These are phyloP conservation scores for Saguinus imperator DNA, from an alignment of 2,113 vertebrate species.

Conservation along the genomic window DNA sequence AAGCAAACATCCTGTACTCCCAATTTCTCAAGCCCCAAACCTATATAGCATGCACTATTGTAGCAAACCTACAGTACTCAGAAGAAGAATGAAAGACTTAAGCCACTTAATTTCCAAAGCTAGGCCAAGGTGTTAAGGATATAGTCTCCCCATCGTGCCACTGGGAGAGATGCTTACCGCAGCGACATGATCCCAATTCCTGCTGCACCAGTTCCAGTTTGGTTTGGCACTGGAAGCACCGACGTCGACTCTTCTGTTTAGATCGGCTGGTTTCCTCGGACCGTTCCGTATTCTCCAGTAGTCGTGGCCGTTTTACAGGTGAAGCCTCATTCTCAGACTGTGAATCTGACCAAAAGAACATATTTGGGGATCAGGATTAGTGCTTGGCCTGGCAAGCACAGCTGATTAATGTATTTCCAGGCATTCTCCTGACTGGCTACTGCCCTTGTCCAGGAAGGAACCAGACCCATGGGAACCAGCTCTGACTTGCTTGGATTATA, in stretches of 20 bases:
- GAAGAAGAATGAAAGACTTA: not conserved
- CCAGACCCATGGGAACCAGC: not conserved
- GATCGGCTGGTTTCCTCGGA: slow-evolving; percentile 89
- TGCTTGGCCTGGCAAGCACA: not conserved
- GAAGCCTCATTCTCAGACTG: slow-evolving; percentile 94
- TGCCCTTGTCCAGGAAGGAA: not conserved
- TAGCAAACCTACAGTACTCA: not conserved
- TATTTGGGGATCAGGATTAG: slow-evolving; percentile 77
- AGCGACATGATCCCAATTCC: slow-evolving; percentile 98
- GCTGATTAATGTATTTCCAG: not conserved
- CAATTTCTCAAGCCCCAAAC: not conserved
- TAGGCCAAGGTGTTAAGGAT: not conserved
- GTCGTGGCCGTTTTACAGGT: slow-evolving; percentile 93
- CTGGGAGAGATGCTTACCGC: slow-evolving; percentile 86
- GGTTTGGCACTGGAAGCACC: slow-evolving; percentile 99
- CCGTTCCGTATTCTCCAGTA: slow-evolving; percentile 87
- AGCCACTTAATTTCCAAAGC: not conserved
- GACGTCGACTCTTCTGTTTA: slow-evolving; percentile 97
- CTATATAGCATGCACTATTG: not conserved
- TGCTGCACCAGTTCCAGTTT: slow-evolving; percentile 99
- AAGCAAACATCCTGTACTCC: too few relatives aligned
- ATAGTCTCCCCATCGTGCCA: not conserved
- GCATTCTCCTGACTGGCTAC: not conserved
- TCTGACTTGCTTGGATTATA: not conserved
- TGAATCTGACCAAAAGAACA: slow-evolving; percentile 88